phyloP scores from a whole-genome alignment of 2,797 vertebrate species.

The Sitta carolinensis region DNA sequence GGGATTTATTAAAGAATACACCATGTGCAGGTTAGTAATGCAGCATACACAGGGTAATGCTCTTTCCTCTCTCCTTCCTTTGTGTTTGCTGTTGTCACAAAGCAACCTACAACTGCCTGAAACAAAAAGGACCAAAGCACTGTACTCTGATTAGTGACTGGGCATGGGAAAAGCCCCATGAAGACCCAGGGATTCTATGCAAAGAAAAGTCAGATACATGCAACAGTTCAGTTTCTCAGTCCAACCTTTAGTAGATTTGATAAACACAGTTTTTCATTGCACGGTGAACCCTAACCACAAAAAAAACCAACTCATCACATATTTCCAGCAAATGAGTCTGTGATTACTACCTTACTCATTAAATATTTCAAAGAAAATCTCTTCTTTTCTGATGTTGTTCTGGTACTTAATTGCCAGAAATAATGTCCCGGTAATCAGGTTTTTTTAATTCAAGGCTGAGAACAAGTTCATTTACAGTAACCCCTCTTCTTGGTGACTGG shows the following conservation, averaged over 20 bases:
- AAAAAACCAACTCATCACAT: background rate
- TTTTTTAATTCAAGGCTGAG: constrained; percentile 18
- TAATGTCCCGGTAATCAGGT: background rate
- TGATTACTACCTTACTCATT: background rate
- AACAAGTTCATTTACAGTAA: background rate
- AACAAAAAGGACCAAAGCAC: background rate
- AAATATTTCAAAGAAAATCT: constrained; percentile 28
- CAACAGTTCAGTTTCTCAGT: background rate
- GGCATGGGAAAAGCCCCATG: too few relatives aligned
- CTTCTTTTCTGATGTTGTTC: background rate
- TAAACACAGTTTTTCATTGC: background rate
- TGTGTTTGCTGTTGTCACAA: background rate
- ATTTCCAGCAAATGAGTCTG: background rate
- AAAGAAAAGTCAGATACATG: background rate
- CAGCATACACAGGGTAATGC: background rate
- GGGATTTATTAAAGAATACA: background rate
- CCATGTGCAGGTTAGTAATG: fast-evolving
- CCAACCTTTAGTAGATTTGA: background rate
- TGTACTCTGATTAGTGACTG: background rate
- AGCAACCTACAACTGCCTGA: background rate
- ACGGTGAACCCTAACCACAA: background rate
- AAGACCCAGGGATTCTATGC: background rate
- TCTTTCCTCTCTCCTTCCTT: background rate
- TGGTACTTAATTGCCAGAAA: constrained; percentile 46
- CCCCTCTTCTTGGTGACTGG: background rate